These are phyloP conservation scores for Elephantulus edwardii DNA, from an alignment of 2,113 vertebrate species.

Conservation along the genomic window DNA sequence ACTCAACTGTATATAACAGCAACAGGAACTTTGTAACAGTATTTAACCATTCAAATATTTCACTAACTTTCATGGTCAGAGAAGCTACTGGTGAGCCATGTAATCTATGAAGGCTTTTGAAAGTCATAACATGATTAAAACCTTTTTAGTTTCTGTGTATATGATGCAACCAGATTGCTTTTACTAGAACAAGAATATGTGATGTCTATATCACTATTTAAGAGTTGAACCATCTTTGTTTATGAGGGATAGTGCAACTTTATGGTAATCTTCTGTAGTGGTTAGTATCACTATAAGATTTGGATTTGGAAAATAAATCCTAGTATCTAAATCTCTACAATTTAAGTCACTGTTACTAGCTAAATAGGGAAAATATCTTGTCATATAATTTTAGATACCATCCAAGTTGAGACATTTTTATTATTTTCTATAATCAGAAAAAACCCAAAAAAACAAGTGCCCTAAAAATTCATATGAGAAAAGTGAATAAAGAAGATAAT, in stretches of 20 bases:
- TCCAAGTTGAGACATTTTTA: not conserved
- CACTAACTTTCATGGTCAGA: not conserved
- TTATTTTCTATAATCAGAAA: not conserved
- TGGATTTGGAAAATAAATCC: not conserved
- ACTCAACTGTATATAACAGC: too few relatives aligned
- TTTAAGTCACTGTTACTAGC: not conserved
- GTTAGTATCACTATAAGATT: not conserved
- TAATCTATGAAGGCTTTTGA: not conserved
- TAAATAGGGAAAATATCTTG: not conserved
- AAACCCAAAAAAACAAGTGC: conserved; percentile 3
- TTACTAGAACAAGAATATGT: not conserved
- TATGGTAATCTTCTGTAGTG: not conserved
- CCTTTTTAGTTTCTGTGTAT: not conserved
- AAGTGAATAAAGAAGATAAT: not conserved
- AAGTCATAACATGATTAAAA: not conserved
- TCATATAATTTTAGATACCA: not conserved
- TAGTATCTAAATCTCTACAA: not conserved
- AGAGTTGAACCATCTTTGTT: not conserved
- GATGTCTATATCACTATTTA: not conserved
- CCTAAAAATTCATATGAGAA: not conserved
- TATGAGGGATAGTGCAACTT: not conserved
- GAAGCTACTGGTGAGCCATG: not conserved
- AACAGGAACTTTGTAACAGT: too few relatives aligned
- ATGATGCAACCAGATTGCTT: not conserved
- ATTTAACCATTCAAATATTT: not conserved